These are phyloP conservation scores for Germaria angustata DNA, from an alignment of 2,888 invertebrate species.

Conservation along the genomic window DNA sequence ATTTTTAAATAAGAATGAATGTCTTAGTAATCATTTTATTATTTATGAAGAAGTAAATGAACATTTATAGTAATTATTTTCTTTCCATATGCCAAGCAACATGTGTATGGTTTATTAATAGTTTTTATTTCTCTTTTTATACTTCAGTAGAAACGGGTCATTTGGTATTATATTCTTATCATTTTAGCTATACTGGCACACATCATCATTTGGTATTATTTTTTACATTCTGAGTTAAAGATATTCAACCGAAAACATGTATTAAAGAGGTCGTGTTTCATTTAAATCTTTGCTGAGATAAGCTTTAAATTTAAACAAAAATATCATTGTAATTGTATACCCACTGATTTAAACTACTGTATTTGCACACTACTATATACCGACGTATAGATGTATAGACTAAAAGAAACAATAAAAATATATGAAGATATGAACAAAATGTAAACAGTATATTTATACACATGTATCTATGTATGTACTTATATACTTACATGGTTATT, in stretches of 20 bases:
- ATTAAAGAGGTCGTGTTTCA: constrained; percentile 26
- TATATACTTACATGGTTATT: no score
- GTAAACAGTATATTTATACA: no score
- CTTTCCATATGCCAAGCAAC: constrained; percentile 8
- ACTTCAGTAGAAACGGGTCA: constrained; percentile 1
- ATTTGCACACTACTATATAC: not conserved
- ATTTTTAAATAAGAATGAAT: constrained; percentile 43
- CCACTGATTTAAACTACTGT: not conserved
- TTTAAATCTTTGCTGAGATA: constrained; percentile 54
- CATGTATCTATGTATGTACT: no score
- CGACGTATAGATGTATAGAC: not conserved
- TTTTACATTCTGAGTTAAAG: constrained; percentile 29
- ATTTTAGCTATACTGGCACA: constrained; percentile 42
- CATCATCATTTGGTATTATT: constrained; percentile 39
- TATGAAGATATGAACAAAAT: no score
- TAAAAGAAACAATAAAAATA: not conserved
- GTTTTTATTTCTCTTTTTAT: constrained; percentile 3
- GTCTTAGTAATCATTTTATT: not conserved
- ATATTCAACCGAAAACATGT: not conserved
- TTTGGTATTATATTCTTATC: constrained; percentile 31
- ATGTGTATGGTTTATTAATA: constrained; percentile 52
- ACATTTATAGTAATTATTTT: constrained; percentile 6
- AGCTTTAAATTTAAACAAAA: constrained; percentile 46
- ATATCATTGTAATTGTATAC: constrained; percentile 44
- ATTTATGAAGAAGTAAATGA: not conserved